Percentiles rank a stretch among this genome's conserved stretches.
These are phyloP conservation scores for Lysandra coridon DNA, from an alignment of 2,888 invertebrate species.

Conservation along the genomic window DNA sequence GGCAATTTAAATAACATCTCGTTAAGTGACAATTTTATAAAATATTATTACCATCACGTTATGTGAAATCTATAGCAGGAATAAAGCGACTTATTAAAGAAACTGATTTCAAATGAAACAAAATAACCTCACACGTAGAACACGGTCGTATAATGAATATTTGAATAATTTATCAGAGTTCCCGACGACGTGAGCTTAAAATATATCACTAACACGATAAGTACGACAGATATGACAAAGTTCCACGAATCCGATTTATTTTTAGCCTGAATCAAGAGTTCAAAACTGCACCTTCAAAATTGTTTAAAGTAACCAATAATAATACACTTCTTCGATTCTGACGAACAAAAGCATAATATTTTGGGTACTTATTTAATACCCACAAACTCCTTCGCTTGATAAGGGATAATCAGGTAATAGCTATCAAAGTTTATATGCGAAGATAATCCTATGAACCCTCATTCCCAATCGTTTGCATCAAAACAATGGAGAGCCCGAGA, in stretches of 20 bases:
- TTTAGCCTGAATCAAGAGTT: not conserved
- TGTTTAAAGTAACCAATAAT: no score
- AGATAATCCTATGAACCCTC: not conserved
- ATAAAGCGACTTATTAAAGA: no score
- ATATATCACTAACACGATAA: not conserved
- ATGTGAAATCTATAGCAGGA: no score
- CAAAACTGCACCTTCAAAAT: not conserved
- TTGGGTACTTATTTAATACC: no score
- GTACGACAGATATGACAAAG: not conserved
- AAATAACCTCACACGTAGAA: not conserved
- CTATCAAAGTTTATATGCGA: not conserved
- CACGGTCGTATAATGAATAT: not conserved
- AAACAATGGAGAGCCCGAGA: not conserved
- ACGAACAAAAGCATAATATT: no score
- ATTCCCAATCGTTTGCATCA: not conserved
- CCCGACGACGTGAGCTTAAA: slow-evolving; percentile 7
- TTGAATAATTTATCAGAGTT: slow-evolving; percentile 8
- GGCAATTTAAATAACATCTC: no score
- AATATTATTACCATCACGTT: no score
- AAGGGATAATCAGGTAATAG: not conserved
- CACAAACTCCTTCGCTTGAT: not conserved
- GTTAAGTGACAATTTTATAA: no score
- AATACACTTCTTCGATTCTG: no score
- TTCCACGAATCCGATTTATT: not conserved
- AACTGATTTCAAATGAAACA: not conserved